Conservation (phyloP, 2,888 invertebrate species). For the Noctua comes region DNA sequence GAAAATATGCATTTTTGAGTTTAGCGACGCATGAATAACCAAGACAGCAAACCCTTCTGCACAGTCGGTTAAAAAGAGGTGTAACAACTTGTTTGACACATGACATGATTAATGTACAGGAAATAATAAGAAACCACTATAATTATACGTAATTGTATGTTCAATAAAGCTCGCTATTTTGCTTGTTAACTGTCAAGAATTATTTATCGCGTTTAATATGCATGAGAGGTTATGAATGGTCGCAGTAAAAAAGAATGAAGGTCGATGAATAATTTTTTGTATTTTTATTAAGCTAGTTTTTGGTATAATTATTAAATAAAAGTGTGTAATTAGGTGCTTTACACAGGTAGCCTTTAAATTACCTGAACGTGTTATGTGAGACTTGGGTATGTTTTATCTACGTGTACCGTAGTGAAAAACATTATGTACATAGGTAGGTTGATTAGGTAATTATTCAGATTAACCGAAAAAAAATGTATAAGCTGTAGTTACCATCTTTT, state of each 20-base stretch:
- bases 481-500: too few species aligned
- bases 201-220: constrained; percentile 61
- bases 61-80: constrained; percentile 46
- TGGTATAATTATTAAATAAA: neutral
- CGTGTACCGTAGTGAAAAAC: neutral
- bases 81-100: constrained; percentile 40
- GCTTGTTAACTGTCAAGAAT: constrained; percentile 56
- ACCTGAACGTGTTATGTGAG: neutral
- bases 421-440: neutral
- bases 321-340: constrained; percentile 5
- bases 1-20: constrained; percentile 25
- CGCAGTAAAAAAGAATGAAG: constrained; percentile 45
- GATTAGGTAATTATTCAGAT: neutral
- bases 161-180: constrained; percentile 58
- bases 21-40: constrained; percentile 34
- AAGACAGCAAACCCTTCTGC: neutral
- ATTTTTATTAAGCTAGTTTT: neutral
- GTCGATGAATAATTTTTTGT: constrained; percentile 10
- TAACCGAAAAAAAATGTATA: neutral
- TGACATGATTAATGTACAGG: constrained; percentile 60
- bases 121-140: constrained; percentile 55
- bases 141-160: constrained; percentile 57
- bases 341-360: neutral
- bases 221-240: constrained; percentile 57
- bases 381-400: neutral